Conservation (phyloP, 2,113 vertebrate genomes). For the Chlorodrepanis virens region DNA sequence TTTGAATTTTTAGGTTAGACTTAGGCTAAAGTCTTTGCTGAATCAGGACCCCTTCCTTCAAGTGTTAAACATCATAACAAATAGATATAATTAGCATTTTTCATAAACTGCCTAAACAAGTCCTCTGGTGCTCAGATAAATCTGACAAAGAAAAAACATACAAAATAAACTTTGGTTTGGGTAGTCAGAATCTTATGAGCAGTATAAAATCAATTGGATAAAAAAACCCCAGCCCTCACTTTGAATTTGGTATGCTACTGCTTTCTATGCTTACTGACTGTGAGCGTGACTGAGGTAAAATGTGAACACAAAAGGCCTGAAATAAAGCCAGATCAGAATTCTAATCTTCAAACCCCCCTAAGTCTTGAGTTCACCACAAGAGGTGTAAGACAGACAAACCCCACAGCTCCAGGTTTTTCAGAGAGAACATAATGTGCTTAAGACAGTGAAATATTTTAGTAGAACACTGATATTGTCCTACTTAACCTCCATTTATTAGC, state of each 20-base stretch:
- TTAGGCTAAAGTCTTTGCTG: background rate
- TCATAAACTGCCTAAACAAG: background rate
- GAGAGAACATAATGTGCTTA: background rate
- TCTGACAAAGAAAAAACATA: background rate
- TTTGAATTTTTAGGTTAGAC: background rate
- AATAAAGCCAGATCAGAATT: background rate
- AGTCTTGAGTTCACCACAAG: background rate
- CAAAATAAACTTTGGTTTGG: background rate
- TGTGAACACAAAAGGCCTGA: background rate
- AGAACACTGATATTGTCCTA: background rate
- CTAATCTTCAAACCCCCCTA: background rate
- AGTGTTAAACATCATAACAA: background rate
- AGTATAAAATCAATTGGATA: background rate
- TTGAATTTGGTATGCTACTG: background rate
- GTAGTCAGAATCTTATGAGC: background rate
- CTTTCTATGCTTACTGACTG: background rate
- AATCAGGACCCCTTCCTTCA: background rate
- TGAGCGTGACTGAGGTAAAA: background rate
- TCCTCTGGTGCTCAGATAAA: background rate
- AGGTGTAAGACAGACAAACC: background rate
- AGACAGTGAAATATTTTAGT: background rate
- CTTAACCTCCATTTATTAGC: background rate
- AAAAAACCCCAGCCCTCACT: background rate
- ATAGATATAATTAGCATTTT: background rate
- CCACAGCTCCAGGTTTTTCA: background rate